Conservation (phyloP, 2,113 vertebrate genomes). For the Myrmecophaga tridactyla region DNA sequence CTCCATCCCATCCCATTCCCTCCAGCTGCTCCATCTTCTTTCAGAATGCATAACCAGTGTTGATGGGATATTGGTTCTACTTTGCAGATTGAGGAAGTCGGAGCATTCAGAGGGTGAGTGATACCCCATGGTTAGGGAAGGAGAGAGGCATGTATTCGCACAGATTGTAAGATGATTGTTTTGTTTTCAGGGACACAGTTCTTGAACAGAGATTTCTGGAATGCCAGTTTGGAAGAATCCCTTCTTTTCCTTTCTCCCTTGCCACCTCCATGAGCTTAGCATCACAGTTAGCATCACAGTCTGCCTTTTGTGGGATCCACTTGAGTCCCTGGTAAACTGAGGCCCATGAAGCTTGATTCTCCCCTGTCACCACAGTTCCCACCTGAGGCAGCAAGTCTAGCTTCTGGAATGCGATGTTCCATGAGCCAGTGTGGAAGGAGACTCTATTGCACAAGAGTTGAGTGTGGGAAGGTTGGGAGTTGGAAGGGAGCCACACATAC, state of each 20-base stretch:
- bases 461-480: neutral
- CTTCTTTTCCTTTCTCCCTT: neutral
- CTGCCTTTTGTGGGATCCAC: neutral
- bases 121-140: neutral
- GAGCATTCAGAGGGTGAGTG: neutral
- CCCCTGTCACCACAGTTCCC: neutral
- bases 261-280: too few species aligned
- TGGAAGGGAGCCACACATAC: neutral
- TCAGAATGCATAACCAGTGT: neutral
- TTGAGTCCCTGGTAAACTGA: too few species aligned
- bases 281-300: accelerated
- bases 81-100: neutral
- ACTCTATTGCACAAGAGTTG: neutral
- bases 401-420: neutral
- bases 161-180: neutral
- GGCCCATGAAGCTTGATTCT: too few species aligned
- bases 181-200: neutral
- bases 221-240: neutral
- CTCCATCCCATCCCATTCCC: neutral
- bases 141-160: too few species aligned
- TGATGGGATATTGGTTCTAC: neutral
- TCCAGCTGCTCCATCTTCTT: accelerated
- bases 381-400: too few species aligned
- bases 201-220: neutral
- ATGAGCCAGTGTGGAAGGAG: neutral